Base-by-base conservation (phyloP, 1,140 invertebrate species). In the Mycetomoellerius zeteki region DNA sequence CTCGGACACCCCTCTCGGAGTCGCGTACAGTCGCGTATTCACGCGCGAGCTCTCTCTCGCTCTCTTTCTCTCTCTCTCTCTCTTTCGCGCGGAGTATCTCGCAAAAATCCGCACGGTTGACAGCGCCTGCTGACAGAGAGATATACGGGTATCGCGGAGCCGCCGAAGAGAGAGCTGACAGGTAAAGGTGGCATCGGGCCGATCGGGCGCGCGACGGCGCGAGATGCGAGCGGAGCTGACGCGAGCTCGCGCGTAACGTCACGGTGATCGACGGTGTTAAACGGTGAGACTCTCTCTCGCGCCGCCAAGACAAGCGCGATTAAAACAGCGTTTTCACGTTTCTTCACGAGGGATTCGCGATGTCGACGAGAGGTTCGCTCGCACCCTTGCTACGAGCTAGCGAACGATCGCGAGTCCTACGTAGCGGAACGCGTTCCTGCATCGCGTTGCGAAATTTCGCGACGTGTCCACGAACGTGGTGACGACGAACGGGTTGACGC, bases 91-190 rank as follows among this genome's bases (percentile, higher is more conserved):
- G 64, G 65, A 82, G 60, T 21, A 6, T 14, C 27, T 69, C 52
- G 67, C 67, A 56, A 75, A 65, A 75, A 75, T 58, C 75, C 81
- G 73, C 60, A 14, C 24, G 30, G n/a, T 30, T 69, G 76, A 80
- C 76, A 67, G 76, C 56, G 76, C n/a, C n/a, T 54, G 77, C n/a
- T 54, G 77, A 81, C 47, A 19, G 77, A 24, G 77, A 69, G 64
- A 56, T 33, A 81, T 16, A 76, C 52, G 30, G 37, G 37, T 50
- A 7, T n/a, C 27, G 27, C 27, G 27, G 21, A 43, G 19, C 62
- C 52, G 30, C 2, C 30, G 33, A 30, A 81, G 62, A 80, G 78
- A 72, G 65, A 71, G 80, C 69, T 75, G 80, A 84, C 80, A 73
- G 80, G 80, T 84, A 84, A 84, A 84, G 24, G 62, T 47, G 67